Evolutionary conservation across 1,140 invertebrate species (phyloP).

Genomic region (Zaprionus vittiger): DNA sequence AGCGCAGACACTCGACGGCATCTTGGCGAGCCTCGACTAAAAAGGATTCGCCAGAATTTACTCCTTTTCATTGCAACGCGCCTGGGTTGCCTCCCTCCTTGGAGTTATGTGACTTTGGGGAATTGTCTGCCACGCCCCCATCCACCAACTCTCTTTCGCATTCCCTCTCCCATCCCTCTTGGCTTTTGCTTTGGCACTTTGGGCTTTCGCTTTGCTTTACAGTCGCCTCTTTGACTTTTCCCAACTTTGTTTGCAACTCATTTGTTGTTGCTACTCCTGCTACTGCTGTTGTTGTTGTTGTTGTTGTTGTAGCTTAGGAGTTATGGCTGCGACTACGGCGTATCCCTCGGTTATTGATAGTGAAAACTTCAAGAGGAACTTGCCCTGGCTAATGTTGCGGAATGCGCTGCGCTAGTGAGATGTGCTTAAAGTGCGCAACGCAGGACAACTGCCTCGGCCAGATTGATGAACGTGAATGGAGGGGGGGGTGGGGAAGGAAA

Average conservation of each 20-base stretch:
- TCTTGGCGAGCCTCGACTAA: conserved; percentile 43
- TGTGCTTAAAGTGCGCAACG: conserved; percentile 25
- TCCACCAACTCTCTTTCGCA: neutral
- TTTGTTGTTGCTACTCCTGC: conserved; percentile 10
- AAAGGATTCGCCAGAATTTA: conserved; percentile 60
- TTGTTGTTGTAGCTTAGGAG: conserved; percentile 31
- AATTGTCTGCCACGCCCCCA: conserved; percentile 53
- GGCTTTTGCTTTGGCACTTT: conserved; percentile 60
- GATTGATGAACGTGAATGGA: neutral
- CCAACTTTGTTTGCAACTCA: conserved; percentile 51
- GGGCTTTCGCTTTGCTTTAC: conserved; percentile 49
- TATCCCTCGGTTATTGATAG: conserved; percentile 72
- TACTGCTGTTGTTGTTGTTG: neutral
- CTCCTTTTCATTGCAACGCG: conserved; percentile 53
- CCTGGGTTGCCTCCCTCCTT: conserved; percentile 37
- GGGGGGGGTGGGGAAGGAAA: neutral
- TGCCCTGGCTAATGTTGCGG: conserved; percentile 73
- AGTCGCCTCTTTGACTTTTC: conserved; percentile 51
- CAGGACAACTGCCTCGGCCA: neutral
- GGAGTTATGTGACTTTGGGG: conserved; percentile 81
- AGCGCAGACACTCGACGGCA: conserved; percentile 15
- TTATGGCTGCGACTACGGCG: conserved; percentile 46
- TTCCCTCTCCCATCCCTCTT: conserved; percentile 15
- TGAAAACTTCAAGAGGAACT: conserved; percentile 70
- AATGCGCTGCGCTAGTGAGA: conserved; percentile 11